phyloP scores from a whole-genome alignment of 2,888 invertebrate species.

The Apotomis betuletana region DNA sequence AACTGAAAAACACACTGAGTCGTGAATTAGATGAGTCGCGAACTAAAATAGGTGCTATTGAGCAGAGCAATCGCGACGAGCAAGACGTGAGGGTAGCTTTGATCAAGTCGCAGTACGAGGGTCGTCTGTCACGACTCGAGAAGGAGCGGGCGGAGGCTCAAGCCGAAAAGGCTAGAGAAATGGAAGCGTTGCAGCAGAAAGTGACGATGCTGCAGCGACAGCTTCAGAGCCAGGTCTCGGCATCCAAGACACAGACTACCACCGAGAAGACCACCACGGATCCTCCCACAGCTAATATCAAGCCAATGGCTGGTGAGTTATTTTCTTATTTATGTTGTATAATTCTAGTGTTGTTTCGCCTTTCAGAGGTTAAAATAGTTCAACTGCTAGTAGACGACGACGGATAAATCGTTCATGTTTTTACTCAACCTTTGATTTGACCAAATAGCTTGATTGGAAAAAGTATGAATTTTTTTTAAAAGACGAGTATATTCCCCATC shows the following conservation, averaged over 20 bases:
- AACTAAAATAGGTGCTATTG: conserved; percentile 75
- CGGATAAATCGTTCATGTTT: too few relatives aligned
- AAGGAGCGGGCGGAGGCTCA: conserved; percentile 88
- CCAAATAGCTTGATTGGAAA: too few relatives aligned
- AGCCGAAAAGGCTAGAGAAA: conserved; percentile 84
- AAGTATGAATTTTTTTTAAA: too few relatives aligned
- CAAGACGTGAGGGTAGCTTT: conserved; percentile 84
- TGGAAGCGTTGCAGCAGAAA: conserved; percentile 88
- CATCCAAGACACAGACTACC: conserved; percentile 85
- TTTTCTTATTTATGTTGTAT: conserved; percentile 41
- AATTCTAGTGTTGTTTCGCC: background rate
- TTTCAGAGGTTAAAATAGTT: too few relatives aligned
- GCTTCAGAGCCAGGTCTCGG: conserved; percentile 87
- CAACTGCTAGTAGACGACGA: too few relatives aligned
- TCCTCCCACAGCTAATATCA: conserved; percentile 94
- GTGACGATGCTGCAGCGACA: conserved; percentile 87
- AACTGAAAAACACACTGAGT: conserved; percentile 85
- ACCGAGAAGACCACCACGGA: conserved; percentile 83
- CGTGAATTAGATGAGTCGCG: conserved; percentile 84
- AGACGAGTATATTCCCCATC: too few relatives aligned
- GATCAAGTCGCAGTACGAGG: conserved; percentile 88
- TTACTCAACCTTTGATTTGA: too few relatives aligned
- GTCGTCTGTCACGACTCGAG: conserved; percentile 86
- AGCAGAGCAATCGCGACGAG: conserved; percentile 81
- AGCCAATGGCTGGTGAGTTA: conserved; percentile 92